phyloP scores from a whole-genome alignment of 1,140 invertebrate species.

The Zaprionus capensis region DNA sequence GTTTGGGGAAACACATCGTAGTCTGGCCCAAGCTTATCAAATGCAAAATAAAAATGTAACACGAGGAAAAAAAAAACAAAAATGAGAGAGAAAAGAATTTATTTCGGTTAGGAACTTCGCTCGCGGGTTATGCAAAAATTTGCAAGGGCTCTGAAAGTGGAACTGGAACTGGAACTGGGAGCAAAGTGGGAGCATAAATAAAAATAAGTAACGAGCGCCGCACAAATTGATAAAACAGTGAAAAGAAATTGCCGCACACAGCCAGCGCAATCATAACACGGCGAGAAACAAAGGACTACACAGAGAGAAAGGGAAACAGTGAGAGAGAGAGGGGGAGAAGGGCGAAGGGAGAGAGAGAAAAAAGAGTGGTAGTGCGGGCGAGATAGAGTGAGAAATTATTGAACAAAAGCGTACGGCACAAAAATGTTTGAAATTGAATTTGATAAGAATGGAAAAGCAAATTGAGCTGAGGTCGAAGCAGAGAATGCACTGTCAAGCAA shows the following conservation, averaged over 20 bases:
- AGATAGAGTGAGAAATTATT: constrained; percentile 62
- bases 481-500: constrained; percentile 26
- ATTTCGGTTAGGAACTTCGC: constrained; percentile 81
- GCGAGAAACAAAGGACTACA: constrained; percentile 3
- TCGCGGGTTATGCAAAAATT: constrained; percentile 82
- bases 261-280: constrained; percentile 54
- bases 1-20: constrained; percentile 47
- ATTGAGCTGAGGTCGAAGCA: constrained; percentile 33
- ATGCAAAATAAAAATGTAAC: constrained; percentile 67
- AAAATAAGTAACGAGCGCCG: constrained; percentile 80
- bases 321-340: constrained; percentile 5
- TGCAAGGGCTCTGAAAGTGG: constrained; percentile 48
- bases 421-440: constrained; percentile 79
- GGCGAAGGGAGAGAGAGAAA: constrained; percentile 8
- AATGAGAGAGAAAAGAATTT: constrained; percentile 58
- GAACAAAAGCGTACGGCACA: constrained; percentile 70
- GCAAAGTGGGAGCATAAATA: constrained; percentile 64
- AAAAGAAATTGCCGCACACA: constrained; percentile 75
- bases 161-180: constrained; percentile 12
- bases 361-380: constrained; percentile 12
- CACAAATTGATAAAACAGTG: constrained; percentile 82
- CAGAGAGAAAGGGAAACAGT: constrained; percentile 14
- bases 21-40: constrained; percentile 72
- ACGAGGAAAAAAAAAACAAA: constrained; percentile 3
- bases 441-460: constrained; percentile 63